phyloP scores from a whole-genome alignment of 1,140 invertebrate genomes.

The Neodiprion pinetum region DNA sequence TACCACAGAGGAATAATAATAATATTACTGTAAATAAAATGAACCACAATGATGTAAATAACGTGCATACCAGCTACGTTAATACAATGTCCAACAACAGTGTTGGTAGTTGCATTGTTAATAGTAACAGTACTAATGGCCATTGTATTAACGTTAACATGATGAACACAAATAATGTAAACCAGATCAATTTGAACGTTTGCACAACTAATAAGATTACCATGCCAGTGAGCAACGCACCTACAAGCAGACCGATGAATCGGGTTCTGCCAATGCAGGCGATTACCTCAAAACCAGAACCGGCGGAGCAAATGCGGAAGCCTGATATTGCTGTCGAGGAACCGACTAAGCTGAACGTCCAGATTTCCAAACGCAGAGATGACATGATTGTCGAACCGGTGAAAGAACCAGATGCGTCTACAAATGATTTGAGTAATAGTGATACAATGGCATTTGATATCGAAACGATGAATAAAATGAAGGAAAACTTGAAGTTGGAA shows the following conservation, averaged over 20 bases:
- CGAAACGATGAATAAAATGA: constrained; percentile 34
- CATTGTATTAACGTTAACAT: constrained; percentile 28
- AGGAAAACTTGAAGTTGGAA: constrained; percentile 42
- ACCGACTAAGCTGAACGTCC: constrained; percentile 46
- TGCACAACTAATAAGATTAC: constrained; percentile 47
- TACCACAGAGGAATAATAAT: constrained; percentile 44
- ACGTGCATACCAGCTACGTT: constrained; percentile 42
- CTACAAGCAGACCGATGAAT: constrained; percentile 71
- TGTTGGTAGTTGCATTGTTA: not conserved
- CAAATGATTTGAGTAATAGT: constrained; percentile 11
- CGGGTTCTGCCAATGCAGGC: constrained; percentile 77
- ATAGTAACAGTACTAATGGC: constrained; percentile 15
- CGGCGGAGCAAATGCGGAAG: constrained; percentile 41
- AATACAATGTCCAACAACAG: constrained; percentile 30
- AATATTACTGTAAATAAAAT: constrained; percentile 43
- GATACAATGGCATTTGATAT: constrained; percentile 30
- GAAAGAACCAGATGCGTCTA: not conserved
- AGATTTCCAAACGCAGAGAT: constrained; percentile 35
- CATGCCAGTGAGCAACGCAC: constrained; percentile 50
- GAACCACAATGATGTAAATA: constrained; percentile 40
- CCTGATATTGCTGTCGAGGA: constrained; percentile 47
- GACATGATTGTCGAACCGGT: constrained; percentile 27
- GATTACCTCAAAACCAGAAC: constrained; percentile 47
- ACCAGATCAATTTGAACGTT: constrained; percentile 31
- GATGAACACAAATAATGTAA: constrained; percentile 27